Conservation (phyloP, 2,797 vertebrate genomes). For the Ceyx erithaca region DNA sequence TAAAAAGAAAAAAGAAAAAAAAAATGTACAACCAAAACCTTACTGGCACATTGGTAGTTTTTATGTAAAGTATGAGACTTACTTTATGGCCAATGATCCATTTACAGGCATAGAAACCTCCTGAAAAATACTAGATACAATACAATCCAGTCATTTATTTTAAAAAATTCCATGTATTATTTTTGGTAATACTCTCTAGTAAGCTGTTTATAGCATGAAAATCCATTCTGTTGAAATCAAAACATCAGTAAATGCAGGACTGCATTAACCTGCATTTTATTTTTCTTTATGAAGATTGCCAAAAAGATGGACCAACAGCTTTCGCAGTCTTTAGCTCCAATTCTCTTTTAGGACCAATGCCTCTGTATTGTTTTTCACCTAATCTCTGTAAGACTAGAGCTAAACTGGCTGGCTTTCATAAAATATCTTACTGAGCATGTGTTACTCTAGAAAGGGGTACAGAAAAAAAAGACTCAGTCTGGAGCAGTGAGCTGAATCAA, state of each 20-base stretch:
- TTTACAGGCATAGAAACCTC: neutral
- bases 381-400: neutral
- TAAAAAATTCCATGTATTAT: neutral
- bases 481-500: neutral
- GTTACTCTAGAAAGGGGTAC: neutral
- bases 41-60: conserved; percentile 24
- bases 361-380: neutral
- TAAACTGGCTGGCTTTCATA: neutral
- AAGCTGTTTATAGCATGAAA: neutral
- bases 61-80: neutral
- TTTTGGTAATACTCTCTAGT: neutral
- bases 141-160: neutral
- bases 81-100: neutral
- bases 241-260: neutral
- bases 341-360: neutral
- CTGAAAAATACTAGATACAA: neutral
- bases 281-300: neutral
- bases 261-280: neutral
- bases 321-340: neutral
- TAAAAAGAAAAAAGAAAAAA: neutral
- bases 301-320: neutral
- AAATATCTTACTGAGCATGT: neutral
- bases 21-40: conserved; percentile 24
- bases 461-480: neutral
- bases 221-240: neutral